Percentiles rank a stretch among this genome's conserved stretches.
These are phyloP conservation scores for Ophioderma brevispina DNA, from an alignment of 35 echinoderm and acorn worm species.

Conservation along the genomic window DNA sequence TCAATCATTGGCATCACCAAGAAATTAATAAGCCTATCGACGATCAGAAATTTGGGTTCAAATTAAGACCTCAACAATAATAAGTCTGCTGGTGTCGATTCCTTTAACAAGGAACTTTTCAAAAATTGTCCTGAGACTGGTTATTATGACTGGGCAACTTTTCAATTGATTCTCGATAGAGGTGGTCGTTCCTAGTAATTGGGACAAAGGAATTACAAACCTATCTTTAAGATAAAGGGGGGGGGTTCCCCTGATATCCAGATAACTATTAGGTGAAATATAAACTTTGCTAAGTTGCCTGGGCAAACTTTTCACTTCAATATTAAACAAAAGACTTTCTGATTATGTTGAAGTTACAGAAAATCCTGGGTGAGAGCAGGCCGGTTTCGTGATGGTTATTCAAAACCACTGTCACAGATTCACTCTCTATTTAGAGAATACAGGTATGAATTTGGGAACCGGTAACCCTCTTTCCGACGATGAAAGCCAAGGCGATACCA, in stretches of 20 bases:
- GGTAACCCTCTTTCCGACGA: no score
- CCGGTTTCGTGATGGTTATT: slow-evolving; percentile 44
- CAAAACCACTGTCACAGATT: slow-evolving; percentile 34
- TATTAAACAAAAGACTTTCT: slow-evolving; percentile 33
- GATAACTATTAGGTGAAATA: slow-evolving; percentile 27
- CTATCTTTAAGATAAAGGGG: slow-evolving; percentile 26
- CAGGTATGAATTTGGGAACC: no score
- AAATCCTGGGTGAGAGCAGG: slow-evolving; percentile 29
- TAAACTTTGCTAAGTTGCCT: slow-evolving; percentile 15
- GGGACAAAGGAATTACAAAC: slow-evolving; percentile 35
- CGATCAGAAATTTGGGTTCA: neutral
- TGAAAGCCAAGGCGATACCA: no score
- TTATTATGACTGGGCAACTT: neutral
- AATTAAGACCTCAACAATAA: neutral
- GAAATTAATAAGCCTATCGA: neutral
- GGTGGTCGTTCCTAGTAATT: slow-evolving; percentile 27
- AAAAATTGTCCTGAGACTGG: neutral
- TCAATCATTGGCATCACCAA: neutral
- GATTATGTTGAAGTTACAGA: slow-evolving; percentile 18
- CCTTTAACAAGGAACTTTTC: neutral
- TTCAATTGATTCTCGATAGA: slow-evolving; percentile 10
- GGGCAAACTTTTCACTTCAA: slow-evolving; percentile 40
- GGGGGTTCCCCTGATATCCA: neutral
- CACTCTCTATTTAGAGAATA: slow-evolving; percentile 14
- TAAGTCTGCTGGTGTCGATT: no score